These are phyloP conservation scores for Perognathus longimembris DNA, from an alignment of 2,113 vertebrate genomes.

Conservation along the genomic window DNA sequence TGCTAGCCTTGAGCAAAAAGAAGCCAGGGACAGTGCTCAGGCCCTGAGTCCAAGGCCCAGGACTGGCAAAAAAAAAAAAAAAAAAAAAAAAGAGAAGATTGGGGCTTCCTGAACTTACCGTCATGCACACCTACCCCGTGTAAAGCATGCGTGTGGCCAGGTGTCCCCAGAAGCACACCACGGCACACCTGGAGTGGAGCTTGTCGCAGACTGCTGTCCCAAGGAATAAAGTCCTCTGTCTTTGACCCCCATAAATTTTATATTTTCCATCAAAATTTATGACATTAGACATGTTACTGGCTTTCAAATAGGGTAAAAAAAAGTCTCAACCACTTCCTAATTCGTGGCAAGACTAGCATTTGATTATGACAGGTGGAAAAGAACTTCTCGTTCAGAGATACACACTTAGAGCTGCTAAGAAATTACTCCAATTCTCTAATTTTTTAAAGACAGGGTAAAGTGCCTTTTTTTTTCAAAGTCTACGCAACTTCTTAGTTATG, in stretches of 20 bases:
- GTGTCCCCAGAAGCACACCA: background rate
- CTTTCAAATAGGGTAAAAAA: background rate
- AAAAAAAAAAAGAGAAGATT: too few relatives aligned
- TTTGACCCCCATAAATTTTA: background rate
- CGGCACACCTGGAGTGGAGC: background rate
- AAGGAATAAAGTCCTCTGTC: background rate
- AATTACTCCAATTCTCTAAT: background rate
- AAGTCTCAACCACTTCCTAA: background rate
- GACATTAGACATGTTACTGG: background rate
- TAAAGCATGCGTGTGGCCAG: accelerated
- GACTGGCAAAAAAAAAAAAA: too few relatives aligned
- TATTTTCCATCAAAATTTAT: background rate
- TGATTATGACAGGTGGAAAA: conserved; percentile 5
- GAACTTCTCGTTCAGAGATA: background rate
- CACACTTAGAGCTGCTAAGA: background rate
- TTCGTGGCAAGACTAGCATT: background rate
- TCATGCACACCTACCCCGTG: background rate
- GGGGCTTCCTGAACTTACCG: background rate
- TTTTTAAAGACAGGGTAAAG: background rate
- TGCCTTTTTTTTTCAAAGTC: background rate
- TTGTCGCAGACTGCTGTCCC: background rate
- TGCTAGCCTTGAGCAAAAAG: too few relatives aligned
- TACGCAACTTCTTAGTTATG: background rate
- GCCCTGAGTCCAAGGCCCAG: too few relatives aligned
- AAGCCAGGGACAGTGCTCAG: too few relatives aligned